Base-by-base conservation (phyloP, 2,113 vertebrate genomes). In the Zosterops hypoxanthus region DNA sequence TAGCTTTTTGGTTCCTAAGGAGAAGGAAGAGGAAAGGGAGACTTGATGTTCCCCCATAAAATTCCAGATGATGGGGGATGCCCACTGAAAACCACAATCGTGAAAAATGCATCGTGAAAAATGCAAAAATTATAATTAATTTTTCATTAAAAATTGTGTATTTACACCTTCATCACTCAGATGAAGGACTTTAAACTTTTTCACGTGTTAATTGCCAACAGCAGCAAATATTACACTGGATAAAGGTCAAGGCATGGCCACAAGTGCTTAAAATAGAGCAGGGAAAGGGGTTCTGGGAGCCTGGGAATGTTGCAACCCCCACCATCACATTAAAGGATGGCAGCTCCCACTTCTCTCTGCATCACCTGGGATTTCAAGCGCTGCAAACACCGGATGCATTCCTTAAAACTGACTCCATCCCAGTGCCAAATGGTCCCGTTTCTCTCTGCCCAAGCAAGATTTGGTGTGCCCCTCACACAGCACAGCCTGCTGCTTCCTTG, bases 361-460 rank as follows among this genome's bases (percentile, higher is more conserved):
- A 28, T 42, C 52, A 25, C 52, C 56, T 47, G 21, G 10, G 20
- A 29, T 41, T 44, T 69, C 21, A 73, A 61, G 7, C 5, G 13
- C 31, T 69, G 5, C 19, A 11, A 88, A 57, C 42, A 31, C 8
- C 7, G 0, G 0, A 8, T 1, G 3, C 26, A 5, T 6, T 15
- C 59, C n/a, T 50, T 24, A 60, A 90, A 77, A 25, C 8, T 12
- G n/a, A 36, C n/a, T 41, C 46, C 3, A 15, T 11, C 29, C 66
- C 41, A 19, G 18, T 11, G 10, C 28, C 34, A 16, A 86, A 90
- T 4, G 4, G 15, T 24, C 28, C 23, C 13, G 1, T 20, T 82
- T 59, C 15, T 42, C 55, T 29, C 71, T 41, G 42, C 5, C 36
- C 34, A 19, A 59, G 60, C 36, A 13, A 0, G 59, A 34, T 75